Conservation (phyloP, 1,140 invertebrate species). For the Zaprionus ornatus region DNA sequence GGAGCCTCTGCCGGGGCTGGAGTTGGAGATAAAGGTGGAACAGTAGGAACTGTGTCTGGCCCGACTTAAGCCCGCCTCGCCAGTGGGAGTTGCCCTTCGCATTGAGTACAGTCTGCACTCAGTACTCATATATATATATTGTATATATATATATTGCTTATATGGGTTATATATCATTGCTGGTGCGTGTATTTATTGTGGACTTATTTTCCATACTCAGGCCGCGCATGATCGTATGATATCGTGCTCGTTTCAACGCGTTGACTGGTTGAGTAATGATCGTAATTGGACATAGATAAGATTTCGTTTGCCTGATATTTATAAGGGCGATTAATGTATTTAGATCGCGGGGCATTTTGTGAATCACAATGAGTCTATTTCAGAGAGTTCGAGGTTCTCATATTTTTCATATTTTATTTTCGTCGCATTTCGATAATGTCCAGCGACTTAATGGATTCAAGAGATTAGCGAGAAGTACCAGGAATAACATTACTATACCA, state of each 20-base stretch:
- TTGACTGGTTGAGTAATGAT: constrained; percentile 33
- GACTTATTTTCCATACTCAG: not conserved
- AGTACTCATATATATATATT: not conserved
- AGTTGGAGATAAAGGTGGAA: too few relatives aligned
- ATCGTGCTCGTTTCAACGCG: not conserved
- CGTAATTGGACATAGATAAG: constrained; percentile 33
- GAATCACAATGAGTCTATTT: constrained; percentile 17
- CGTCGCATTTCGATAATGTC: constrained; percentile 11
- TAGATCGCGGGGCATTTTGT: not conserved
- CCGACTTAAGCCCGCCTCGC: constrained; percentile 19
- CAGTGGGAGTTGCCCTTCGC: not conserved
- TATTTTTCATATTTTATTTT: constrained; percentile 15
- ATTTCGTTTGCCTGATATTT: constrained; percentile 6
- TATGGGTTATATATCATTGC: not conserved
- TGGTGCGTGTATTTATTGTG: not conserved
- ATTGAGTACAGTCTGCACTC: not conserved
- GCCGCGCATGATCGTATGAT: constrained; percentile 29
- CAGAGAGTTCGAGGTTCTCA: not conserved
- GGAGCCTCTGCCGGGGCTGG: not conserved
- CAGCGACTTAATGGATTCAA: constrained; percentile 10
- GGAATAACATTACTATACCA: not conserved
- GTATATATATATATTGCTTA: not conserved
- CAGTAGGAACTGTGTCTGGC: constrained; percentile 8
- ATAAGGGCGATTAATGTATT: constrained; percentile 29
- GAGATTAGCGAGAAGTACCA: not conserved